A percentile compares a stretch with the other conserved stretches of the same genome.
Evolutionary conservation across 2,888 invertebrate genomes (phyloP).

Genomic region (Galerucella calmariensis): DNA sequence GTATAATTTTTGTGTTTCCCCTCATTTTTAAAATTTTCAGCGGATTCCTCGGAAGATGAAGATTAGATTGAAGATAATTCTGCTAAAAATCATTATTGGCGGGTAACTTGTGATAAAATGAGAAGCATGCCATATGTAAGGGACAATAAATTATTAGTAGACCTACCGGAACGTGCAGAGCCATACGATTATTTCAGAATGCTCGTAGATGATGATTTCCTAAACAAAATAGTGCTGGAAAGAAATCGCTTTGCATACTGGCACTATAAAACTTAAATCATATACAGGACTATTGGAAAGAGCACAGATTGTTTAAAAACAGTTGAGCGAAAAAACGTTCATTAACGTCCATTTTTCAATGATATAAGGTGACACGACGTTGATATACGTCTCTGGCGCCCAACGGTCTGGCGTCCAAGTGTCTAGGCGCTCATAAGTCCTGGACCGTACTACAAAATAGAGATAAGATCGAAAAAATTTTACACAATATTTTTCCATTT

Average conservation of each 20-base stretch:
- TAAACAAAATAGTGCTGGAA: conserved; percentile 11
- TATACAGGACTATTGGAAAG: conserved; percentile 4
- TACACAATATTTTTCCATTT: no score
- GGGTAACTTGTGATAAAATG: conserved; percentile 2
- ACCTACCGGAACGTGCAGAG: conserved; percentile 7
- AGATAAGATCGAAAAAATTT: no score
- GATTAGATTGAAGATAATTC: background rate
- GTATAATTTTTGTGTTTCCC: background rate
- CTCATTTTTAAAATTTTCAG: background rate
- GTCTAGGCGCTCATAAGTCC: no score
- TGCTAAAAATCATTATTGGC: background rate
- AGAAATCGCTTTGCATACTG: conserved; percentile 21
- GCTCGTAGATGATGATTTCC: conserved; percentile 5
- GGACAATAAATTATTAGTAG: conserved; percentile 12
- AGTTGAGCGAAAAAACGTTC: no score
- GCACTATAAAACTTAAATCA: conserved; percentile 16
- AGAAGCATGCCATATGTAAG: conserved; percentile 14
- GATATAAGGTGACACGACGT: no score
- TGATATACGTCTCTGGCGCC: no score
- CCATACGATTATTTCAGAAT: conserved; percentile 23
- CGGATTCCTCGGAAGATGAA: background rate
- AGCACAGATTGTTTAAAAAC: conserved; percentile 12
- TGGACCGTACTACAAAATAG: no score
- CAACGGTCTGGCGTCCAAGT: no score
- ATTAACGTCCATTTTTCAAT: no score